Conservation (phyloP, 1,140 invertebrate species). For the Oreohelix idahoensis region DNA sequence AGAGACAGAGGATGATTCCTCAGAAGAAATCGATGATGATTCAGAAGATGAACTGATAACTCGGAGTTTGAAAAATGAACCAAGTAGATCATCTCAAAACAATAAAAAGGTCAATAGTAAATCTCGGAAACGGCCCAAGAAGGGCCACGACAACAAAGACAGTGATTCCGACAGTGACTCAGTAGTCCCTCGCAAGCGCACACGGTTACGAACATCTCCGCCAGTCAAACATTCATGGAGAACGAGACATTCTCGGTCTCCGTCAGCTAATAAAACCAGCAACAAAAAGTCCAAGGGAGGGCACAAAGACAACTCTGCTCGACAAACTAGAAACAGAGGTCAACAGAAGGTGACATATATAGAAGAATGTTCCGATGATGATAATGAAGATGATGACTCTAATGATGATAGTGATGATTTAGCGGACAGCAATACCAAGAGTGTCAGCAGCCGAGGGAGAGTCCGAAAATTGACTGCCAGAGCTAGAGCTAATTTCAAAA, state of each 20-base stretch:
- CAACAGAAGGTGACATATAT: slow-evolving; percentile 69
- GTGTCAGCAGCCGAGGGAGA: slow-evolving; percentile 86
- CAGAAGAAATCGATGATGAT: slow-evolving; percentile 23
- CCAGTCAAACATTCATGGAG: not conserved
- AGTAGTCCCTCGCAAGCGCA: not conserved
- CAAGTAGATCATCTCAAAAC: not conserved
- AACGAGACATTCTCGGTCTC: not conserved
- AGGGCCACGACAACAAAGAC: not conserved
- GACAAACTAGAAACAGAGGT: slow-evolving; percentile 67
- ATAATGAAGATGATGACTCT: slow-evolving; percentile 40
- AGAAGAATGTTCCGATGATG: slow-evolving; percentile 61
- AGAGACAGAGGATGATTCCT: slow-evolving; percentile 12
- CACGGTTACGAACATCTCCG: slow-evolving; percentile 4
- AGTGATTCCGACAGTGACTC: slow-evolving; percentile 10
- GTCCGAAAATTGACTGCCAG: slow-evolving; percentile 86
- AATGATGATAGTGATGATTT: slow-evolving; percentile 37
- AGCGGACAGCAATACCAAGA: slow-evolving; percentile 15
- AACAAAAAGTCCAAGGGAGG: not conserved
- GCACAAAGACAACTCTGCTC: slow-evolving; percentile 9
- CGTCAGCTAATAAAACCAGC: not conserved
- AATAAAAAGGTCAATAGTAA: not conserved
- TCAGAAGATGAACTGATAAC: slow-evolving; percentile 31
- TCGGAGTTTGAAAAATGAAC: not conserved
- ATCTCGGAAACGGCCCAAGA: not conserved
- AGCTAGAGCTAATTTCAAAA: slow-evolving; percentile 76